phyloP scores from a whole-genome alignment of 2,797 vertebrate species.

The Furcifer pardalis region DNA sequence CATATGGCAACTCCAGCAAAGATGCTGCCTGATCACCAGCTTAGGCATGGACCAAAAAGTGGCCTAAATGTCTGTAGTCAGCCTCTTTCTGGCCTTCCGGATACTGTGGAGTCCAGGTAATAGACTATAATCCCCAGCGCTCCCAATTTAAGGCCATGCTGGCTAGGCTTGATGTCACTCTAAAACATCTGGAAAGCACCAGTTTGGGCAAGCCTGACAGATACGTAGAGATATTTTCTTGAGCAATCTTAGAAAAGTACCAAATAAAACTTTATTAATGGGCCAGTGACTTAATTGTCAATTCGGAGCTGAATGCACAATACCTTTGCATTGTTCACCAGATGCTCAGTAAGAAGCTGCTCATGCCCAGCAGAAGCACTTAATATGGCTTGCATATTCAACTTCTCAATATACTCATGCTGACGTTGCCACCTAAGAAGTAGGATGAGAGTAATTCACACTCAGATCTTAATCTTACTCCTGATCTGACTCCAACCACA shows the following conservation, averaged over 20 bases:
- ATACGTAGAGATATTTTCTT: not conserved
- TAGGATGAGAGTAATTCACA: not conserved
- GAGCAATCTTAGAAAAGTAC: not conserved
- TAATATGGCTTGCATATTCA: slow-evolving; percentile 95
- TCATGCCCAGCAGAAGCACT: slow-evolving; percentile 82
- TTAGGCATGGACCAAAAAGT: no score
- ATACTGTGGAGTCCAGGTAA: not conserved
- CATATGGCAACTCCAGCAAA: no score
- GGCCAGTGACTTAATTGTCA: not conserved
- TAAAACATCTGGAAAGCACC: not conserved
- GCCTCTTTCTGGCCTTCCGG: not conserved
- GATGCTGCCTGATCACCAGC: no score
- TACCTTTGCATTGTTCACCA: slow-evolving; percentile 89
- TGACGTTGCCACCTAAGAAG: slow-evolving; percentile 88
- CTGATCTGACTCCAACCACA: not conserved
- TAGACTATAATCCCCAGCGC: not conserved
- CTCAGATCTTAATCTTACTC: not conserved
- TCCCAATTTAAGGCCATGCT: not conserved
- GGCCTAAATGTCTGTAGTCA: no score
- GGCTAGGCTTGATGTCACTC: not conserved
- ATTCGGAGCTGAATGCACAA: not conserved
- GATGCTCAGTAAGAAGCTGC: slow-evolving; percentile 89
- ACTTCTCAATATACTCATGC: slow-evolving; percentile 90
- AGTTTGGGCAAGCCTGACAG: not conserved
- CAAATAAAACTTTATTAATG: not conserved